Conservation (phyloP, 2,888 invertebrate species). For the Phlogophora meticulosa region DNA sequence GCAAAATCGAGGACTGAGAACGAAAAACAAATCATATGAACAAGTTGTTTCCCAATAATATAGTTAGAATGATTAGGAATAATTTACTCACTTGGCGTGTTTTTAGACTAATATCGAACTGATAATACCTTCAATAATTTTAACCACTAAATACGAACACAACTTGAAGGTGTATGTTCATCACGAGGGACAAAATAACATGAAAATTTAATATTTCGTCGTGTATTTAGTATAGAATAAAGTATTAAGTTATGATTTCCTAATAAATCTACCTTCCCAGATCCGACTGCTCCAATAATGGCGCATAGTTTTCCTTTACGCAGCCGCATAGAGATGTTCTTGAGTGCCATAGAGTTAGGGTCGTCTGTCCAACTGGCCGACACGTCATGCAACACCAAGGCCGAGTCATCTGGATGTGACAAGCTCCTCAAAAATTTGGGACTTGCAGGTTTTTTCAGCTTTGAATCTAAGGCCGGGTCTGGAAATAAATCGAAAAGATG, state of each 20-base stretch:
- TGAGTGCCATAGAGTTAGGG: conserved; percentile 89
- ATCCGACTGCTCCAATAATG: conserved; percentile 94
- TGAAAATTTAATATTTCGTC: neutral
- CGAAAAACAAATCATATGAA: conserved; percentile 63
- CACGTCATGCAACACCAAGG: conserved; percentile 81
- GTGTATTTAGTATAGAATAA: neutral
- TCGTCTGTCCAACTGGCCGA: conserved; percentile 90
- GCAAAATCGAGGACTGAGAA: conserved; percentile 92
- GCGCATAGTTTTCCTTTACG: conserved; percentile 92
- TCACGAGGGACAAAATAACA: neutral
- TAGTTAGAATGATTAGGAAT: conserved; percentile 3
- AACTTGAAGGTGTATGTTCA: neutral
- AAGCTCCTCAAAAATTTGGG: conserved; percentile 74
- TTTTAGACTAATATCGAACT: neutral
- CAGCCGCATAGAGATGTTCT: conserved; percentile 88
- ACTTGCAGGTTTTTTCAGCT: conserved; percentile 36
- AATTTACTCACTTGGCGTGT: neutral
- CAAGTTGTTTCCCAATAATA: conserved; percentile 32
- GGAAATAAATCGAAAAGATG: conserved; percentile 10
- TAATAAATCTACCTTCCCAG: conserved; percentile 91
- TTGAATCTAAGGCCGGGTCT: conserved; percentile 1
- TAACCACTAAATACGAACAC: neutral
- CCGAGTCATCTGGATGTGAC: conserved; percentile 79
- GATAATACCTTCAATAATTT: neutral
- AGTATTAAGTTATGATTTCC: neutral